Percentiles rank a stretch among this genome's conserved stretches.
Conservation (phyloP, 1,140 invertebrate genomes). For the Pomacea maculata region DNA sequence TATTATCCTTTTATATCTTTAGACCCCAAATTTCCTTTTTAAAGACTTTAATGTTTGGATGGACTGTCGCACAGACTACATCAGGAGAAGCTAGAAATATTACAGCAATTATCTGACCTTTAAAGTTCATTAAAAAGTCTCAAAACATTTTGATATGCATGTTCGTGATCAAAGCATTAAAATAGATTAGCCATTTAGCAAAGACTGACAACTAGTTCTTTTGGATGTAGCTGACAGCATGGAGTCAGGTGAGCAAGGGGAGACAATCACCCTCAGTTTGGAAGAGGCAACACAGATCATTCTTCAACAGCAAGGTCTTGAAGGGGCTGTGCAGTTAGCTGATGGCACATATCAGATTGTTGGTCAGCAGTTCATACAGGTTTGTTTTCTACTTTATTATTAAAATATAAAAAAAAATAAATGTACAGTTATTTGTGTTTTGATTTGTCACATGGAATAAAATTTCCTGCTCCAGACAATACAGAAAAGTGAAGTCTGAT, state of each 20-base stretch:
- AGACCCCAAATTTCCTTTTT: too few species aligned
- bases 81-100: too few species aligned
- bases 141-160: not conserved
- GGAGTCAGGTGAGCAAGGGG: conserved; percentile 1
- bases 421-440: not conserved
- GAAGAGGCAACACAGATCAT: conserved; percentile 50
- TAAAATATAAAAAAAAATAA: not conserved
- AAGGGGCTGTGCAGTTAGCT: conserved; percentile 37
- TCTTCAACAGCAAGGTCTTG: conserved; percentile 39
- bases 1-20: too few species aligned
- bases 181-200: not conserved
- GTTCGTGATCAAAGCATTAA: not conserved
- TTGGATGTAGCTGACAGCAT: not conserved
- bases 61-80: too few species aligned
- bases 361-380: conserved; percentile 37
- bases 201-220: not conserved
- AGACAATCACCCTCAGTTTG: conserved; percentile 48
- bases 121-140: not conserved
- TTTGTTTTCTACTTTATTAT: not conserved
- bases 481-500: not conserved
- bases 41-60: too few species aligned
- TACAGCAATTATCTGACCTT: not conserved
- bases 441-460: not conserved
- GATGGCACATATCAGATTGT: conserved; percentile 51
- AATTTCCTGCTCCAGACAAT: not conserved